Percentiles rank a stretch among this genome's conserved stretches.
phyloP scores from a whole-genome alignment of 2,888 invertebrate genomes.

The Noctua janthe region DNA sequence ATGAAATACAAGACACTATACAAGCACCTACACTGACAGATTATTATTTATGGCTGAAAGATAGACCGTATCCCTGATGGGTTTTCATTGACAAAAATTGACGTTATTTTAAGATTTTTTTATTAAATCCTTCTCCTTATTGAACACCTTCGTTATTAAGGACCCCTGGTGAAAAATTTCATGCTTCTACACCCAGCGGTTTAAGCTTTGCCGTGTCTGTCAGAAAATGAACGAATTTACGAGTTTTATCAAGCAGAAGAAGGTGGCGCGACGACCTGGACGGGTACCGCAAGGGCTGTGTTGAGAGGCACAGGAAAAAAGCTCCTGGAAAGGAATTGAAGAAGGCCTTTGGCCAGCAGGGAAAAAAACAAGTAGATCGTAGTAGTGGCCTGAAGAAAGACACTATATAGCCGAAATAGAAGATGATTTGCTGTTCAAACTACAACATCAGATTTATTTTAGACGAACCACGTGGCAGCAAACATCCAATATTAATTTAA shows the following conservation, averaged over 20 bases:
- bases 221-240: neutral
- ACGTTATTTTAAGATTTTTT: neutral
- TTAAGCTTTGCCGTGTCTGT: neutral
- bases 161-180: neutral
- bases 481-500: conserved; percentile 19
- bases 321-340: neutral
- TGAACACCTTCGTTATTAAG: neutral
- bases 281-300: neutral
- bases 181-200: neutral
- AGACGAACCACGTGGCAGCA: neutral
- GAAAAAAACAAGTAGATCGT: neutral
- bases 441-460: conserved; percentile 20
- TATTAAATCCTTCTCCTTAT: neutral
- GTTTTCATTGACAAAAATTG: neutral
- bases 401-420: neutral
- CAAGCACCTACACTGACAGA: neutral
- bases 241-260: neutral
- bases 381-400: neutral
- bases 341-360: neutral
- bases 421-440: neutral
- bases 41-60: neutral
- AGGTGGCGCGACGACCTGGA: neutral
- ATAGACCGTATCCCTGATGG: neutral
- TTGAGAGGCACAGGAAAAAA: neutral
- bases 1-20: neutral